Base-by-base conservation (phyloP, 2,888 invertebrate species). In the Drosophila colorata region DNA sequence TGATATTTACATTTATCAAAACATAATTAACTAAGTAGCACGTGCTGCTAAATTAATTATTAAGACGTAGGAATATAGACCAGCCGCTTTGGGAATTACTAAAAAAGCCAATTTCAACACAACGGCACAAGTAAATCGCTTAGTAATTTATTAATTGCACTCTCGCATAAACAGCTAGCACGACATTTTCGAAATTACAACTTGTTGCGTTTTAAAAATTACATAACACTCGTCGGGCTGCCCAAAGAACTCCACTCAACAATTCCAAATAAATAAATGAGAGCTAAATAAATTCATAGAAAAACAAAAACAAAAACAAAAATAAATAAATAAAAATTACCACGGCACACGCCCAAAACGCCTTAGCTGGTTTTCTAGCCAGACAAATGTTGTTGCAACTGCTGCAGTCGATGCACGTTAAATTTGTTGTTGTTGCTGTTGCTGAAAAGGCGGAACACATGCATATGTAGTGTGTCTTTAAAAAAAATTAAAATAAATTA, bases 141-240 rank as follows among this genome's bases (percentile, higher is more conserved):
- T 63, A 47, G 58, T 70, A 70, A 87, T 82, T 82, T 87, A 82
- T 82, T 87, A 87, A 82, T 76, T 87, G 85, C 49, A 23, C 41
- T 13, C 61, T 52, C 51, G 55, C 76, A 75, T 78, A 58, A 70
- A 78, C 48, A 63, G 35, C 18, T 9, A 28, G 52, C 63, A 49
- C 61, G 75, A 64, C 65, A 71, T 55, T 67, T 65, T 71, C 18
- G 49, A 78, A 61, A 60, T 69, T 61, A 47, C 74, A 72, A 67
- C 65, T 69, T 75, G 79, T 61, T 64, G 57, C 58, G 43, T 66
- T 57, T 63, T 41, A 23, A 52, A 55, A 65, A 69, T 82, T 87
- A 75, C 86, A 82, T 67, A 85, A 82, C 48, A 70, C 58, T 43
- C 49, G 69, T 40, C 69, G 33, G 46, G 47, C 48, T 43, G 51